Evolutionary conservation across 2,113 vertebrate species (phyloP), one percentile per base, ranked within the genome.

Genomic region (Oophaga pumilio): DNA sequence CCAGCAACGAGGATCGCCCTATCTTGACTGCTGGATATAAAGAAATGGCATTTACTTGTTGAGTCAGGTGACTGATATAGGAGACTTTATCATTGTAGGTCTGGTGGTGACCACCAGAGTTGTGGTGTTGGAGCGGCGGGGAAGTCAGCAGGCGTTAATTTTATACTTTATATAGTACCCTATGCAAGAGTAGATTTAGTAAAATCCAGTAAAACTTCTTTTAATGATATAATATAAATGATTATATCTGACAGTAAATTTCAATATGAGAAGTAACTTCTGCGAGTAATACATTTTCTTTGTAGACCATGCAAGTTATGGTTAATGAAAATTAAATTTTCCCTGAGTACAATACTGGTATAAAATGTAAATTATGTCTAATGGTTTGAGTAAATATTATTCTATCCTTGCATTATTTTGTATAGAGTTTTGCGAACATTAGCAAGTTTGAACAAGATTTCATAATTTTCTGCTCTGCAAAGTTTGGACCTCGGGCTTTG

Each of bases 381-480:
- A 73, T 73, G 68, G 53, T 71, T 64, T 76, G 50, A 17, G 53
- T 73, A 49, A 60, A 76, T 76, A 74, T 52, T 82, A 87, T 87
- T 82, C 24, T 82, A 74, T 74, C 20, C 28, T 1, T 20, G 69
- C 28, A 62, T 87, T 74, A 59, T 81, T 74, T 20, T 26, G 57
- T 60, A 62, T 20, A n/a, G 69, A 64, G 57, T 52, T 8, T 13
- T 73, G 69, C n/a, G 62, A 56, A 60, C 33, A 33, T 82, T 76
- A 64, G 68, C 86, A 83, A 49, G 85, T 86, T 77, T 86, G 17
- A 86, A 86, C 50, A 66, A 79, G 74, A 79, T 88, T 52, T 62
- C 18, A 83, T 76, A 26, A 88, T 88, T 88, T 88, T 76, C 53
- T 88, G 79, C 86, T 83, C 79, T 83, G 68, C 76, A 88, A 88